Evolutionary conservation across 2,888 invertebrate species (phyloP).

Genomic region (Schizotus pectinicornis): DNA sequence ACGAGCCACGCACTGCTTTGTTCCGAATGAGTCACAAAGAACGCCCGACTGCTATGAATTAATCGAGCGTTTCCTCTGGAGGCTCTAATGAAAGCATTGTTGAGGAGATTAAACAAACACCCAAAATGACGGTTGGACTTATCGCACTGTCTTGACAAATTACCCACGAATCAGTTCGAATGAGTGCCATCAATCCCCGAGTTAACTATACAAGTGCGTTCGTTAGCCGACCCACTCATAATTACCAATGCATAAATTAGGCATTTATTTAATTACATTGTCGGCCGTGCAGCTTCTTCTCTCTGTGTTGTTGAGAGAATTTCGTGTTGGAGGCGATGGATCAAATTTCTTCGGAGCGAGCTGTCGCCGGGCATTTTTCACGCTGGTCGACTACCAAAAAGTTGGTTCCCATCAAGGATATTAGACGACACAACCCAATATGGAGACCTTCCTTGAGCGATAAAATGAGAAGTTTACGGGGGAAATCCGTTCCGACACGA

Average conservation of each 20-base stretch:
- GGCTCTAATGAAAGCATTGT: no score
- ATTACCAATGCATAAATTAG: conserved; percentile 43
- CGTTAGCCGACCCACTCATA: conserved; percentile 41
- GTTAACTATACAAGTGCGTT: conserved; percentile 34
- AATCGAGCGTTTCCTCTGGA: no score
- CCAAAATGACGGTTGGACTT: conserved; percentile 14
- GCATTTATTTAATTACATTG: conserved; percentile 36
- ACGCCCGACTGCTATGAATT: no score
- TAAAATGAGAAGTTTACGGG: background rate
- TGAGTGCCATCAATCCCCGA: conserved; percentile 37
- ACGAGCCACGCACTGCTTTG: no score
- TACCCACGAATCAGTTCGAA: conserved; percentile 37
- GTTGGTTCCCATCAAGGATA: background rate
- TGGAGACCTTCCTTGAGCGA: background rate
- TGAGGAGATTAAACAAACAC: background rate
- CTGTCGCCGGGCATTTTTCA: conserved; percentile 30
- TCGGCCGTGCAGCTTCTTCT: conserved; percentile 1
- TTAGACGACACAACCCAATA: conserved; percentile 7
- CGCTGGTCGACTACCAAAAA: background rate
- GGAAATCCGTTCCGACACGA: background rate
- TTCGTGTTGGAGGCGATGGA: conserved; percentile 19
- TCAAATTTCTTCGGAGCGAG: conserved; percentile 34
- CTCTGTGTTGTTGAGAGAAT: conserved; percentile 3
- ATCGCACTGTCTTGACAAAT: conserved; percentile 37
- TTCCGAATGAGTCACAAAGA: no score